Conservation (phyloP, 37 sponge, comb jelly and placozoan species). For the Ianthella basta region DNA sequence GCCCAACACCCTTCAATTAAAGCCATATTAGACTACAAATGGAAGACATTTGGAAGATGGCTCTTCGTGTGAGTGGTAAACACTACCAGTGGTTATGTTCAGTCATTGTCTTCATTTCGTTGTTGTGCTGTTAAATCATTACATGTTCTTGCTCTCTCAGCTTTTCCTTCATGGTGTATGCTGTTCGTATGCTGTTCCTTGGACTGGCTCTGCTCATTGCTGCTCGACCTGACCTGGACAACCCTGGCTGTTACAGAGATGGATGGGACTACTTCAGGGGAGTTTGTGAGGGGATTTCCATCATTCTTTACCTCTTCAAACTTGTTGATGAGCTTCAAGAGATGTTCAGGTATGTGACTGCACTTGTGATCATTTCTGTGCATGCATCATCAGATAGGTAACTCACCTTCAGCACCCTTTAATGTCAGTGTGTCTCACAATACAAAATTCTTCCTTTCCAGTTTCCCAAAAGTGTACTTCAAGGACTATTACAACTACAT, state of each 20-base stretch:
- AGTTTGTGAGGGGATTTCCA: slow-evolving; percentile 6
- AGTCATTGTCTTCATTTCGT: too few relatives aligned
- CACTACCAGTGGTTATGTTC: too few relatives aligned
- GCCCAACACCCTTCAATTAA: slow-evolving; percentile 25
- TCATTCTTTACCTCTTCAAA: slow-evolving; percentile 2
- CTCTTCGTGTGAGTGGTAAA: not conserved
- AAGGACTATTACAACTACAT: slow-evolving; percentile 28
- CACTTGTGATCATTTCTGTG: not conserved
- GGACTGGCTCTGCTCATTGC: slow-evolving; percentile 22
- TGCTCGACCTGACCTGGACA: slow-evolving; percentile 27
- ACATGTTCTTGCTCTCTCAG: slow-evolving; percentile 1
- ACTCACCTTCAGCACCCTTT: not conserved
- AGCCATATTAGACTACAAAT: slow-evolving; percentile 14
- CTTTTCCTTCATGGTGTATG: slow-evolving; percentile 1
- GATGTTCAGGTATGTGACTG: not conserved
- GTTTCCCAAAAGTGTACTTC: not conserved
- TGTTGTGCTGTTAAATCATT: too few relatives aligned
- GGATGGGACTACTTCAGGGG: slow-evolving; percentile 30
- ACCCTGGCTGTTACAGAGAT: slow-evolving; percentile 30
- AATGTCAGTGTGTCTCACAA: not conserved
- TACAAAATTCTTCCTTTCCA: not conserved
- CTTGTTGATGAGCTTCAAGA: slow-evolving; percentile 5
- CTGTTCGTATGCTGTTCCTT: slow-evolving; percentile 1
- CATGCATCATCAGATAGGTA: not conserved
- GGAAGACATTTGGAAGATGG: slow-evolving; percentile 26